Percentiles rank a stretch among this genome's conserved stretches.
phyloP scores from a whole-genome alignment of 1,140 invertebrate species.

The Melanaphis sacchari region DNA sequence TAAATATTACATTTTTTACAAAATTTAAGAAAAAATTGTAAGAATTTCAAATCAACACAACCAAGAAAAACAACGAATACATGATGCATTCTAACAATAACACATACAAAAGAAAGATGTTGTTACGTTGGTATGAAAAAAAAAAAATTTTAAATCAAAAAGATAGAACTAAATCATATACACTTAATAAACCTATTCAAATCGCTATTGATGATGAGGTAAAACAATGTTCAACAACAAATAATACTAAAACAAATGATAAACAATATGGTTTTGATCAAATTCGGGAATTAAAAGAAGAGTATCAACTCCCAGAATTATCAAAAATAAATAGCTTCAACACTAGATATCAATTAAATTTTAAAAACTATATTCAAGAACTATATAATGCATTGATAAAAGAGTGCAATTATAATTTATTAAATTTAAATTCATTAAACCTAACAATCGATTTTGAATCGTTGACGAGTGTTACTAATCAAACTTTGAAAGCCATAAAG shows the following conservation, averaged over 20 bases:
- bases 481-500: slow-evolving; percentile 7
- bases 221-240: not conserved
- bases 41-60: not conserved
- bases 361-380: not conserved
- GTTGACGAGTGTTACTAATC: not conserved
- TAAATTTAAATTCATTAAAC: not conserved
- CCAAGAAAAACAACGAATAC: not conserved
- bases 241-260: not conserved
- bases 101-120: not conserved
- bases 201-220: not conserved
- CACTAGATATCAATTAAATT: not conserved
- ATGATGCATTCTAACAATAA: slow-evolving; percentile 4
- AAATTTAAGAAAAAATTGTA: not conserved
- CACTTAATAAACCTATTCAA: not conserved
- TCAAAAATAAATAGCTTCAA: not conserved
- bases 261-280: not conserved
- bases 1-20: not conserved
- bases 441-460: not conserved
- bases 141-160: not conserved
- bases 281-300: not conserved
- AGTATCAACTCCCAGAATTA: not conserved
- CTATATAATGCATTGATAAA: not conserved
- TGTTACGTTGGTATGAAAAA: not conserved
- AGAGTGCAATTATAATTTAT: slow-evolving; percentile 31
- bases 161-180: not conserved